Base-by-base conservation (phyloP, 2,797 vertebrate genomes). In the Geotrypetes seraphini region DNA sequence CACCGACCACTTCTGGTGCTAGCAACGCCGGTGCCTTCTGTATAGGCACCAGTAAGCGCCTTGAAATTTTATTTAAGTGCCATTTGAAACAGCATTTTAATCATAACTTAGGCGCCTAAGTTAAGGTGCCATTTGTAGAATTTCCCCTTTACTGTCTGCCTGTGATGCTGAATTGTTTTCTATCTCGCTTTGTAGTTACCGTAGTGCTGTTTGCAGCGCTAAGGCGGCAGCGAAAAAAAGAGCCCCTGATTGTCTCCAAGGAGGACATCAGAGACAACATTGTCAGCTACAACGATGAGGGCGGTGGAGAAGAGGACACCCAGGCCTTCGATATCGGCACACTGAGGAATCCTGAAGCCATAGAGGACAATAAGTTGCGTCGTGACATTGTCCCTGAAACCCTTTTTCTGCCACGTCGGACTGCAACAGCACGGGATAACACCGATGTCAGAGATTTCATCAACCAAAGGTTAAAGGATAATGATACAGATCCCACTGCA, bases 241-340 rank as follows among this genome's bases (percentile, higher is more conserved):
- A 94, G 57, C 92, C 90, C 53, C 78, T 94, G 71, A 93, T 96
- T 75, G 87, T 96, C 65, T 96, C 91, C 66, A 94, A 96, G 53
- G 91, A 96, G 71, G 92, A 96, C 47, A 90, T 96, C 63, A 68
- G 92, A 47, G 91, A 94, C 76, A 94, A 94, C 68, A 88, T 96
- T 5, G 91, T 96, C 65, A 96, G 91, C 56, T 96, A 96, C 66
- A 94, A 95, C 1, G 92, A 96, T 3, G 92, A 96, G 40, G 92
- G 92, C 0, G 92, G 92, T 1, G 92, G 92, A 37, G 92, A 96
- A 57, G 90, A 95, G 75, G 91, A 96, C 79, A 96, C 92, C 0
- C 90, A 95, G 75, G 91, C 92, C 1, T 94, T 96, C 47, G 91
- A 96, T 50, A 96, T 96, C 7, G 86, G 90, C 62, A 90, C 91